phyloP scores from a whole-genome alignment of 2,888 invertebrate genomes.

The Agrochola circellaris region DNA sequence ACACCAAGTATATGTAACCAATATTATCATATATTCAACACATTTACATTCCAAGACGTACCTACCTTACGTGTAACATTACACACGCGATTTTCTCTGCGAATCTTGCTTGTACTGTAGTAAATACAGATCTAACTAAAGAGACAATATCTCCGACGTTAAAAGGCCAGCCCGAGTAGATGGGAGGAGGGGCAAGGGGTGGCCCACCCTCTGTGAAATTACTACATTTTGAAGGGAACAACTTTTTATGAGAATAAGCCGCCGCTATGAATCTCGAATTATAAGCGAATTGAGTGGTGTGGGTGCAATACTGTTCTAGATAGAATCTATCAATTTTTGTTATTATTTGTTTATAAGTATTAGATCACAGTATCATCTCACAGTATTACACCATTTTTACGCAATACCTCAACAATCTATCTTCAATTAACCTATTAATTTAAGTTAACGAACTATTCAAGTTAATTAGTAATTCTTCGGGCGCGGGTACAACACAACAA shows the following conservation, averaged over 20 bases:
- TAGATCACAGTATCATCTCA: conserved; percentile 15
- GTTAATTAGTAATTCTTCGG: conserved; percentile 73
- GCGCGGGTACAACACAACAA: conserved; percentile 67
- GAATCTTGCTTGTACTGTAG: conserved; percentile 80
- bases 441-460: conserved; percentile 73
- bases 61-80: conserved; percentile 47
- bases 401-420: conserved; percentile 51
- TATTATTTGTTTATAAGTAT: conserved; percentile 4
- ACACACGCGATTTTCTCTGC: conserved; percentile 71
- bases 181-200: conserved; percentile 75
- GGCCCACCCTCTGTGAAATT: conserved; percentile 86
- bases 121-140: conserved; percentile 90
- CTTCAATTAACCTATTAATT: conserved; percentile 69
- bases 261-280: conserved; percentile 90
- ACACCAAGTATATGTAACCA: conserved; percentile 26
- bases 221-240: conserved; percentile 90
- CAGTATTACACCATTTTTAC: conserved; percentile 45
- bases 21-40: conserved; percentile 52
- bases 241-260: conserved; percentile 91
- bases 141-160: conserved; percentile 90
- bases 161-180: conserved; percentile 88
- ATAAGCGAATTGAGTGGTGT: conserved; percentile 83
- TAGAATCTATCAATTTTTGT: conserved; percentile 33
- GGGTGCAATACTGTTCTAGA: conserved; percentile 50
- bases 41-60: conserved; percentile 44